A percentile compares a stretch with the other conserved stretches of the same genome.
phyloP scores from a whole-genome alignment of 2,797 vertebrate genomes.

The Graptemys geographica region DNA sequence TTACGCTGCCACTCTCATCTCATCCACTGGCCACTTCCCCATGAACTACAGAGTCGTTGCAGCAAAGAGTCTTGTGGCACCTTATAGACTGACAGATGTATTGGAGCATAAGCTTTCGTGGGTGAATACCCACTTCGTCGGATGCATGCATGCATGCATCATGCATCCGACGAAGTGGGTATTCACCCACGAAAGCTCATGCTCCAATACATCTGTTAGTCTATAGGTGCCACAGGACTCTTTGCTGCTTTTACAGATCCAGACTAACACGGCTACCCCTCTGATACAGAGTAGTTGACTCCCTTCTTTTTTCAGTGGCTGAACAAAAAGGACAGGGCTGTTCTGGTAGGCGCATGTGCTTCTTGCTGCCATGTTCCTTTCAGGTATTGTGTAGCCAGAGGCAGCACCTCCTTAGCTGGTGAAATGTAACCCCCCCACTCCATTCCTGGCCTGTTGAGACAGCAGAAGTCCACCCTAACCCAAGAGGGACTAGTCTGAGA shows the following conservation, averaged over 20 bases:
- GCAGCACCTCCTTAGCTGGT: not conserved
- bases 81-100: too few species aligned
- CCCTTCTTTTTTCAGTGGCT: not conserved
- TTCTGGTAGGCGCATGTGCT: not conserved
- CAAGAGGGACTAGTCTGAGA: not conserved
- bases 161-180: too few species aligned
- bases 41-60: not conserved
- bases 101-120: too few species aligned
- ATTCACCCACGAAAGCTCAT: too few species aligned
- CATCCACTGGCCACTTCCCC: not conserved
- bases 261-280: too few species aligned
- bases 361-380: not conserved
- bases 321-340: not conserved
- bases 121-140: too few species aligned
- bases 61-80: too few species aligned
- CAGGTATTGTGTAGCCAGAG: not conserved
- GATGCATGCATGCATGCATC: too few species aligned
- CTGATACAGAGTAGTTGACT: too few species aligned
- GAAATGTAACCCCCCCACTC: not conserved
- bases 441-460: not conserved
- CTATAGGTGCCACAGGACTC: too few species aligned
- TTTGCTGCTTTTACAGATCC: too few species aligned
- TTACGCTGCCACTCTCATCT: not conserved
- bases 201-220: too few species aligned
- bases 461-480: not conserved